Percentiles rank a stretch among this genome's conserved stretches.
These are phyloP conservation scores for Ephestia elutella DNA, from an alignment of 1,140 invertebrate genomes.

Conservation along the genomic window DNA sequence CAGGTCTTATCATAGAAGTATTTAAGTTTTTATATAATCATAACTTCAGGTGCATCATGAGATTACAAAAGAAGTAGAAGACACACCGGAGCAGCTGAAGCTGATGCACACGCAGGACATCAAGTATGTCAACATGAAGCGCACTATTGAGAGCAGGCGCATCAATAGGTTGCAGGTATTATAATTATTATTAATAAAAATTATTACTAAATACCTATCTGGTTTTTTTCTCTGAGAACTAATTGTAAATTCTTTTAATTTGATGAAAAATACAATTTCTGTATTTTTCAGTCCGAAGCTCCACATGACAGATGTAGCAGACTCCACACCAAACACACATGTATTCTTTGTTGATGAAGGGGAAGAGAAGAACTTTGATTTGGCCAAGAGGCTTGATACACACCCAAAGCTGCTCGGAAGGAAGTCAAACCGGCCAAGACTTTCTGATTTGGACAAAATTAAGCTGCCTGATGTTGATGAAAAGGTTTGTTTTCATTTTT, in stretches of 20 bases:
- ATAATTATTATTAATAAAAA: too few species aligned
- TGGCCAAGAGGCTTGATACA: constrained; percentile 83
- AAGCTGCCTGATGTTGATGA: constrained; percentile 76
- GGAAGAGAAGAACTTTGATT: constrained; percentile 78
- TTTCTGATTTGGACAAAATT: constrained; percentile 77
- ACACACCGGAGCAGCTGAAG: constrained; percentile 87
- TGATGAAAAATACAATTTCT: too few species aligned
- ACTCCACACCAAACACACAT: constrained; percentile 83
- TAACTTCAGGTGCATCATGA: constrained; percentile 74
- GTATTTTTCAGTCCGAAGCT: constrained; percentile 78
- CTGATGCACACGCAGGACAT: constrained; percentile 94
- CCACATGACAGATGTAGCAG: constrained; percentile 86
- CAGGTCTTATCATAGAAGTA: too few species aligned
- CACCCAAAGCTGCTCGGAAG: constrained; percentile 81
- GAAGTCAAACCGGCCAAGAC: constrained; percentile 80
- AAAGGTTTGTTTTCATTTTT: constrained; percentile 35
- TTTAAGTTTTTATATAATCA: too few species aligned
- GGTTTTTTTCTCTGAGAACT: too few species aligned
- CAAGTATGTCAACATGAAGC: constrained; percentile 90
- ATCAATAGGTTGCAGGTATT: constrained; percentile 82
- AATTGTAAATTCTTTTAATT: too few species aligned
- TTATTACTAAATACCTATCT: too few species aligned
- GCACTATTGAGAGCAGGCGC: constrained; percentile 90
- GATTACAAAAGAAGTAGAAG: constrained; percentile 79
- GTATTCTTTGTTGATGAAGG: constrained; percentile 86